Base-by-base conservation (phyloP, 2,113 vertebrate species). In the Calidris pygmaea region DNA sequence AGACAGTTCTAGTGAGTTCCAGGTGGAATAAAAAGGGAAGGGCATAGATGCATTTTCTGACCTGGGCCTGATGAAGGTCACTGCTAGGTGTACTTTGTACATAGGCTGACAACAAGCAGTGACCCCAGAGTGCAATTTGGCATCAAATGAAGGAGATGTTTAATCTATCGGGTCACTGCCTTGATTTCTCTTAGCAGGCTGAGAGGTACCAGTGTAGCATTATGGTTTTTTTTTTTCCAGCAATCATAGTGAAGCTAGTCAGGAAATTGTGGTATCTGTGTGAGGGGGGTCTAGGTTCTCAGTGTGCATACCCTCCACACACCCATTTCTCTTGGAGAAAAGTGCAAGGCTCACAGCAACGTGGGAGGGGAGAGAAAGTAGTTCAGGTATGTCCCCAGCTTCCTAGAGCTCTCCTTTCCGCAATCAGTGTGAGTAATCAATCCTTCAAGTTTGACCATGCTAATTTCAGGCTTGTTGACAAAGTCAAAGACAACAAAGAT, bases 151-250 rank as follows among this genome's bases (percentile, higher is more conserved):
- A 55, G 41, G 47, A 67, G 52, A 39, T 34, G 18, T 30, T 73
- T 39, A 35, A 72, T 41, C 53, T 30, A 6, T 35, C 37, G 27
- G 23, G n/a, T 53, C 30, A 84, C 12, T 52, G 52, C 59, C 65
- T 83, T 41, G 59, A 21, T 83, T 78, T 35, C 66, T 52, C 47
- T 45, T 20, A 27, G 72, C 22, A 43, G 66, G 43, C 45, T 35
- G 37, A 78, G 39, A 21, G 21, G 70, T 24, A n/a, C 17, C 30
- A 17, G 30, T 6, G 45, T 30, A 74, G 29, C 1, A 1, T 20
- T 32, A n/a, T 0, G 11, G 4, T 9, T 3, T 18, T 3, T 60
- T 75, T n/a, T 47, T 16, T n/a, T n/a, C n/a, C n/a, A 55, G 56
- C 35, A 43, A 48, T 13, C 26, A 29, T 7, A 11, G 35, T 6